A percentile compares a stretch with the other conserved stretches of the same genome.
Evolutionary conservation across 1,140 invertebrate genomes (phyloP).

Genomic region (Drosophila virilis): DNA sequence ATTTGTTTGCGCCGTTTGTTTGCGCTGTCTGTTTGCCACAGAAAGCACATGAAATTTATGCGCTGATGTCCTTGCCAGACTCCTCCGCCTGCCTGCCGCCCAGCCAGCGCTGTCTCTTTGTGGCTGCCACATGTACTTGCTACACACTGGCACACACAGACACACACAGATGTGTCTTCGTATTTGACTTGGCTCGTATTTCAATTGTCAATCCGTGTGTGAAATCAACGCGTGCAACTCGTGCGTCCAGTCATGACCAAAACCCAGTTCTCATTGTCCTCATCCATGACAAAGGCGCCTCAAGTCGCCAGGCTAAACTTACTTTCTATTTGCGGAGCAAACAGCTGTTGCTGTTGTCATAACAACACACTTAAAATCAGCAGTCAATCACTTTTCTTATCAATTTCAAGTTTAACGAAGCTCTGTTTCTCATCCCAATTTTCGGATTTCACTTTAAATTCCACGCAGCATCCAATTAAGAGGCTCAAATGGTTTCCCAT

Average conservation of each 20-base stretch:
- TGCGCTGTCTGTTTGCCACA: constrained; percentile 46
- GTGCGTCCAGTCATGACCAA: constrained; percentile 6
- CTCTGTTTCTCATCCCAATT: neutral
- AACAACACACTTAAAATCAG: neutral
- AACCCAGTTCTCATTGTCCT: neutral
- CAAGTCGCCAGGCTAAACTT: neutral
- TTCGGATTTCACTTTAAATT: constrained; percentile 7
- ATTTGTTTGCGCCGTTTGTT: constrained; percentile 64
- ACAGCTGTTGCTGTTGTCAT: constrained; percentile 3
- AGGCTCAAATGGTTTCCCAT: constrained; percentile 14
- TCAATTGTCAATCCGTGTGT: constrained; percentile 51
- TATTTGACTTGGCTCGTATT: constrained; percentile 53
- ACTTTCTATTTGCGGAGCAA: constrained; percentile 10
- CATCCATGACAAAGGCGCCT: neutral
- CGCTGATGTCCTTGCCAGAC: constrained; percentile 44
- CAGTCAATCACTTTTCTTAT: neutral
- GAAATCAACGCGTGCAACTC: constrained; percentile 33
- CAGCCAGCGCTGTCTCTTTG: neutral
- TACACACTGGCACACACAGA: constrained; percentile 9
- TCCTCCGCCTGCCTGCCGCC: neutral
- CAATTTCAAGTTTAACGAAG: neutral
- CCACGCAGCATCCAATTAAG: constrained; percentile 7
- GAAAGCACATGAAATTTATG: constrained; percentile 60
- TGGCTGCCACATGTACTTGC: constrained; percentile 9
- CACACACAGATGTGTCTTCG: constrained; percentile 1